Percentiles rank a stretch among this genome's conserved stretches.
These are phyloP conservation scores for Varanus salvator DNA, from an alignment of 2,113 vertebrate species.

Conservation along the genomic window DNA sequence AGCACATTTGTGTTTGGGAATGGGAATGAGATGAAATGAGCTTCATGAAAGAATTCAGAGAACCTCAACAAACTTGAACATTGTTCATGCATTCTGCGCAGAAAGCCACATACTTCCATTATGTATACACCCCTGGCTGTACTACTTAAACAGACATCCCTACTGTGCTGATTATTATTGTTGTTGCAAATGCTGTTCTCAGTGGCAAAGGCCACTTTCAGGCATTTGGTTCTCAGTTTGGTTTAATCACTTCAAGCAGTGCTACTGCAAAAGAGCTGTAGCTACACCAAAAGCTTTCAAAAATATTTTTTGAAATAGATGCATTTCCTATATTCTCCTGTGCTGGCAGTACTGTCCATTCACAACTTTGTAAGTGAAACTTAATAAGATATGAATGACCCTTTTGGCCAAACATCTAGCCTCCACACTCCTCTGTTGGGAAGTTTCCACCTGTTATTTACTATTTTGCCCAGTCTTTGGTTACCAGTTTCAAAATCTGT, in stretches of 20 bases:
- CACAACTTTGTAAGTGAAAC: not conserved
- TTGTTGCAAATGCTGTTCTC: constrained; percentile 8
- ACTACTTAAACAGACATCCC: not conserved
- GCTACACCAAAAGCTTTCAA: constrained; percentile 4
- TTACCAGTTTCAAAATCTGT: not conserved
- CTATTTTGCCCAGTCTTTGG: too few relatives aligned
- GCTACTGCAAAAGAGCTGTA: constrained; percentile 1
- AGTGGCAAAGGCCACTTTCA: constrained; percentile 2
- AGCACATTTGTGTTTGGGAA: too few relatives aligned
- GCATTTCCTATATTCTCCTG: not conserved
- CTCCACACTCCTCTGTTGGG: not conserved
- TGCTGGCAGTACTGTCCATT: not conserved
- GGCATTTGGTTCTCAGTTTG: not conserved
- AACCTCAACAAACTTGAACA: too few relatives aligned
- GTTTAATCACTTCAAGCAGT: not conserved
- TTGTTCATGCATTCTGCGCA: too few relatives aligned
- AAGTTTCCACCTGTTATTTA: not conserved
- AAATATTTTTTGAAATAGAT: constrained; percentile 30
- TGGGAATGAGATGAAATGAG: too few relatives aligned
- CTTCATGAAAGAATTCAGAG: too few relatives aligned
- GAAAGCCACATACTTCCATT: not conserved
- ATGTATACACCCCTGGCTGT: not conserved
- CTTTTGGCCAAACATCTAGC: not conserved
- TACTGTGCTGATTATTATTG: not conserved
- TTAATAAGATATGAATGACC: too few relatives aligned